Conservation (phyloP, 2,888 invertebrate species). For the Protula sp. region DNA sequence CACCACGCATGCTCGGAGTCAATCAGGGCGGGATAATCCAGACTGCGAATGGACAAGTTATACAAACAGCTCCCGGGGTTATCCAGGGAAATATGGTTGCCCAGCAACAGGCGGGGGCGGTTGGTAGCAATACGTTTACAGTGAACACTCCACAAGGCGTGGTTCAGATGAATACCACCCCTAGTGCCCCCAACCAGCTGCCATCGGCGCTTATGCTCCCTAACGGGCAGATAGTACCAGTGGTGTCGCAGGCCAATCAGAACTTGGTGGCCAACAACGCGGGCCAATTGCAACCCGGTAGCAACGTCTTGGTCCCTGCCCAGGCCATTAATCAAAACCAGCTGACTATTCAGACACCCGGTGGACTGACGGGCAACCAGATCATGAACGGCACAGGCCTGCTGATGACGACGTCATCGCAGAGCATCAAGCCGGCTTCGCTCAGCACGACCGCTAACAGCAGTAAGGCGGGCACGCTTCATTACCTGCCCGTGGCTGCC, state of each 20-base stretch:
- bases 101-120: background rate
- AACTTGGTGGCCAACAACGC: no score
- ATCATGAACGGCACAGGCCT: background rate
- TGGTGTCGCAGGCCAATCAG: constrained; percentile 49
- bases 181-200: constrained; percentile 27
- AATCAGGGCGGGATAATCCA: background rate
- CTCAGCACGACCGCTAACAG: no score
- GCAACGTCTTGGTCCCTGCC: background rate
- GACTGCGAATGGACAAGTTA: background rate
- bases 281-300: constrained; percentile 2
- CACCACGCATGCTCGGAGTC: background rate
- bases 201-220: constrained; percentile 52
- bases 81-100: no score
- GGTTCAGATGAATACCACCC: constrained; percentile 21
- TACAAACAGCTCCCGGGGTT: background rate
- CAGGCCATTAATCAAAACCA: background rate
- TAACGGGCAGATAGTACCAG: constrained; percentile 53
- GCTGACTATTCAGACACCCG: background rate
- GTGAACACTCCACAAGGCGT: constrained; percentile 20
- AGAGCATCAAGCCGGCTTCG: background rate
- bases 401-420: background rate
- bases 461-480: no score
- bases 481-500: no score
- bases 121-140: background rate
- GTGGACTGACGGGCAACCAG: background rate